Conservation (phyloP, 2,888 invertebrate species). For the Balanococcus diminutus region DNA sequence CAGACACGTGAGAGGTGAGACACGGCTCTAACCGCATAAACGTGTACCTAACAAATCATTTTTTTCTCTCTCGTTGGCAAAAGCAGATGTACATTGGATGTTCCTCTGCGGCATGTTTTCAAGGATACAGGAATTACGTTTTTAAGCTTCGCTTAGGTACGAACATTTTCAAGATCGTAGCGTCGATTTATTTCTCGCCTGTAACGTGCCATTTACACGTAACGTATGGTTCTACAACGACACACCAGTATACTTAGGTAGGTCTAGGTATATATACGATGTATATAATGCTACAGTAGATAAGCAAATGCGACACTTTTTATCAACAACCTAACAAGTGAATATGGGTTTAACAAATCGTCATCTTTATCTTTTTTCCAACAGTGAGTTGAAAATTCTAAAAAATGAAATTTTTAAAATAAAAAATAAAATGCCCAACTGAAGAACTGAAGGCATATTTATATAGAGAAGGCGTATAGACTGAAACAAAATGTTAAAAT, state of each 20-base stretch:
- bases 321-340: background rate
- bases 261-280: no score
- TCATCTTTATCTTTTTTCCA: no score
- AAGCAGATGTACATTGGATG: no score
- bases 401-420: no score
- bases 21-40: background rate
- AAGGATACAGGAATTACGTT: slow-evolving; percentile 24
- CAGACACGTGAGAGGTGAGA: background rate
- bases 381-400: no score
- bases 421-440: no score
- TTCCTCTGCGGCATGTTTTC: slow-evolving; percentile 24
- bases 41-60: background rate
- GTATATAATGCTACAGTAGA: background rate
- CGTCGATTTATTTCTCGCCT: slow-evolving; percentile 15
- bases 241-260: background rate
- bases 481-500: no score
- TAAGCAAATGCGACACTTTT: slow-evolving; percentile 16
- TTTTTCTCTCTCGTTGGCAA: background rate
- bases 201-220: background rate
- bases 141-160: background rate
- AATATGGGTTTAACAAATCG: no score
- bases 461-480: no score
- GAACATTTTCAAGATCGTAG: background rate
- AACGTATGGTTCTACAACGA: background rate
- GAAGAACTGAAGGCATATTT: no score